These are phyloP conservation scores for Dufourea novaeangliae DNA, from an alignment of 1,140 invertebrate genomes.

Conservation along the genomic window DNA sequence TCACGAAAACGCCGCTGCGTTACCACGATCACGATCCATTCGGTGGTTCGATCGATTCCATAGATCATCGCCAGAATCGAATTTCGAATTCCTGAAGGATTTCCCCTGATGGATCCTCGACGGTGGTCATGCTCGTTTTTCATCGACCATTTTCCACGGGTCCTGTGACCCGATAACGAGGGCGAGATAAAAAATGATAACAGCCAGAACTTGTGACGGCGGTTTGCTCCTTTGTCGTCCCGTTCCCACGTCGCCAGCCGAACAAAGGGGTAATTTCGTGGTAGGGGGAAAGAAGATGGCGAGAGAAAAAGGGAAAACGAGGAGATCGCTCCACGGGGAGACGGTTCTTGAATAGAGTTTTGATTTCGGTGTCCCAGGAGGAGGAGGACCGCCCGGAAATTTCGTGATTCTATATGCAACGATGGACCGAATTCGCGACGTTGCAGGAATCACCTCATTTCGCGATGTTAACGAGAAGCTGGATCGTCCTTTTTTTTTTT, in stretches of 20 bases:
- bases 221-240: conserved; percentile 51
- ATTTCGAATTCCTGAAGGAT: neutral
- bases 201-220: conserved; percentile 9
- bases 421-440: neutral
- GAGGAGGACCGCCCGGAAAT: neutral
- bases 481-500: neutral
- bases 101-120: neutral
- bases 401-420: conserved; percentile 4
- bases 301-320: conserved; percentile 34
- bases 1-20: no score
- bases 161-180: conserved; percentile 56
- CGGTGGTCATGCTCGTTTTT: no score
- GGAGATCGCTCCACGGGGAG: conserved; percentile 27
- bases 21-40: neutral
- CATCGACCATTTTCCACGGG: neutral
- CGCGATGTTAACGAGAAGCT: neutral
- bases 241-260: conserved; percentile 31
- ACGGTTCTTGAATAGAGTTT: conserved; percentile 51
- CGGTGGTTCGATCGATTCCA: no score
- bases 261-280: conserved; percentile 50
- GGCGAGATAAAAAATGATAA: conserved; percentile 47
- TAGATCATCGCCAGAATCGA: neutral
- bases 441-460: neutral
- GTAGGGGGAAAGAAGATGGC: no score
- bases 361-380: conserved; percentile 46